A percentile compares a stretch with the other conserved stretches of the same genome.
phyloP scores from a whole-genome alignment of 2,888 invertebrate genomes.

The Monochamus alternatus region DNA sequence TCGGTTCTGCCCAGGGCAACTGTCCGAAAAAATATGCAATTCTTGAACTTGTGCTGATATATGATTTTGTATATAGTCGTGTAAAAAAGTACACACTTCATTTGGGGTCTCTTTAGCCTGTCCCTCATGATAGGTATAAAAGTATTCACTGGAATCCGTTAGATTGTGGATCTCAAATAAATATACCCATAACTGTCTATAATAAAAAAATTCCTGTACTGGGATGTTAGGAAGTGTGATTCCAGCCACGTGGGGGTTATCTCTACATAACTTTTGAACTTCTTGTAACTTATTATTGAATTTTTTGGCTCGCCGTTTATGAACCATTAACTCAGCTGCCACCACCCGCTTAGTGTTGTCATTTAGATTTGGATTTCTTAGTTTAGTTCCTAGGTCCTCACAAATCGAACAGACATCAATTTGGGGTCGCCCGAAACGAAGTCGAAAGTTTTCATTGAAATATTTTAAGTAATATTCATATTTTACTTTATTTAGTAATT shows the following conservation, averaged over 20 bases:
- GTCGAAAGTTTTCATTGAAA: too few species aligned
- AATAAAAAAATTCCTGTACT: neutral
- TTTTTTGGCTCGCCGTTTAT: neutral
- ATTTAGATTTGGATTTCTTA: conserved; percentile 11
- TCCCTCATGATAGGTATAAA: neutral
- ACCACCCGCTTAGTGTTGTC: conserved; percentile 2
- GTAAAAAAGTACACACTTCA: neutral
- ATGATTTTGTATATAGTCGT: neutral
- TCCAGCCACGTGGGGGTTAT: too few species aligned
- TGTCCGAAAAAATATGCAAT: neutral
- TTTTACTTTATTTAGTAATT: too few species aligned
- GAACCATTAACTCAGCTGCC: conserved; percentile 10
- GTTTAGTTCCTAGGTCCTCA: neutral
- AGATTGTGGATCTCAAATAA: neutral
- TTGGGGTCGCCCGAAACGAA: conserved; percentile 7
- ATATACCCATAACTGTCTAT: neutral
- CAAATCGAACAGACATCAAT: neutral
- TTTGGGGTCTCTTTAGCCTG: neutral
- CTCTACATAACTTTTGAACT: too few species aligned
- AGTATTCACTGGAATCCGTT: neutral
- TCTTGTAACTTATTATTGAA: neutral
- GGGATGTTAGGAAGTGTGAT: neutral
- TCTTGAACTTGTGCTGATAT: neutral
- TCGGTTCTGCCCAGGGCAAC: neutral
- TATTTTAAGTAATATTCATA: too few species aligned